A percentile compares a stretch with the other conserved stretches of the same genome.
phyloP scores from a whole-genome alignment of 2,888 invertebrate species.

The Chloroclysta siterata region DNA sequence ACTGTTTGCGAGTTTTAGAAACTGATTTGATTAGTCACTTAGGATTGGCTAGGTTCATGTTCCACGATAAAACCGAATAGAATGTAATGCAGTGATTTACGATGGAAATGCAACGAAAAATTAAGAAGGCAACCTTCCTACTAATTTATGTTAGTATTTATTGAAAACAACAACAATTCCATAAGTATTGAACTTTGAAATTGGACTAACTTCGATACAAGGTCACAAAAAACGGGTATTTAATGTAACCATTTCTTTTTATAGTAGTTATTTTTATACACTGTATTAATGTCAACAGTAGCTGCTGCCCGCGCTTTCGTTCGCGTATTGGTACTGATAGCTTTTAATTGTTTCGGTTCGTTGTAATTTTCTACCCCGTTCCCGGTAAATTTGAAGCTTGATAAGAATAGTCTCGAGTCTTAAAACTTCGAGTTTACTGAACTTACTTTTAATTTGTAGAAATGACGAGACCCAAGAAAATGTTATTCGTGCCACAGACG shows the following conservation, averaged over 20 bases:
- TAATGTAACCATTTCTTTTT: background rate
- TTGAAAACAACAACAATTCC: too few relatives aligned
- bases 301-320: too few relatives aligned
- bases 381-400: too few relatives aligned
- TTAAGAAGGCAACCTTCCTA: too few relatives aligned
- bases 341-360: too few relatives aligned
- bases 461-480: slow-evolving; percentile 27
- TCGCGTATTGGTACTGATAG: too few relatives aligned
- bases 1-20: slow-evolving; percentile 29
- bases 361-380: too few relatives aligned
- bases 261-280: background rate
- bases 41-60: slow-evolving; percentile 11
- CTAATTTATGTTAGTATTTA: too few relatives aligned
- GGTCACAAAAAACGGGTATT: background rate
- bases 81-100: background rate
- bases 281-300: too few relatives aligned
- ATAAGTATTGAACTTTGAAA: too few relatives aligned
- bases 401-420: too few relatives aligned
- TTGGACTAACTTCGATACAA: too few relatives aligned
- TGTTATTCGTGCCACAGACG: slow-evolving; percentile 33
- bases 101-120: background rate
- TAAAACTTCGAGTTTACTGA: background rate
- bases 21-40: slow-evolving; percentile 32
- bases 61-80: background rate
- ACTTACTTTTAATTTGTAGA: slow-evolving; percentile 3